Conservation (phyloP, 2,888 invertebrate genomes). For the Craniophora ligustri region DNA sequence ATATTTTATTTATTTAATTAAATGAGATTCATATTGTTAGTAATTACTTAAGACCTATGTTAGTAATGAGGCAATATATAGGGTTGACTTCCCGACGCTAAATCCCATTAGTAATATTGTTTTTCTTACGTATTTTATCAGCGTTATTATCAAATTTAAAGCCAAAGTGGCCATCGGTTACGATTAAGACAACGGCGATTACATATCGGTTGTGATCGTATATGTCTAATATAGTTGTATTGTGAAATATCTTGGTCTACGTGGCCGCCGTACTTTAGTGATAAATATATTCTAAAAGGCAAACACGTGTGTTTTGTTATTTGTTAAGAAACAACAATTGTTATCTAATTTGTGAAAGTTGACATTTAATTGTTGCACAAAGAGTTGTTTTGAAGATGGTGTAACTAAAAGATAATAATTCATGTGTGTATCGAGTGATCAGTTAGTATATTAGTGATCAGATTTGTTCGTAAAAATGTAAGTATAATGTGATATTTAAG, state of each 20-base stretch:
- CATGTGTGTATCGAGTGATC: slow-evolving; percentile 32
- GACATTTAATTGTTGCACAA: slow-evolving; percentile 27
- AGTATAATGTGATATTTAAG: neutral
- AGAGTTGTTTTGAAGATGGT: slow-evolving; percentile 27
- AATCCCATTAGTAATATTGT: slow-evolving; percentile 4
- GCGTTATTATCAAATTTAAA: slow-evolving; percentile 16
- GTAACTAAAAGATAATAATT: neutral
- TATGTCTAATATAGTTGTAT: slow-evolving; percentile 63
- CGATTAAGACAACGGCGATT: slow-evolving; percentile 61
- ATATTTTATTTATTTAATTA: too few species aligned
- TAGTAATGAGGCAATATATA: too few species aligned
- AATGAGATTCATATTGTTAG: too few species aligned
- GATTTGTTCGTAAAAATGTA: neutral
- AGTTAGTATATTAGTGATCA: neutral
- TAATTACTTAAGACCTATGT: too few species aligned
- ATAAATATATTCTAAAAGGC: slow-evolving; percentile 54
- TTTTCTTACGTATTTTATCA: slow-evolving; percentile 9
- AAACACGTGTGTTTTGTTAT: slow-evolving; percentile 49
- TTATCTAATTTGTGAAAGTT: slow-evolving; percentile 35
- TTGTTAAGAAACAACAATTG: slow-evolving; percentile 30
- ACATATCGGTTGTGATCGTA: slow-evolving; percentile 63
- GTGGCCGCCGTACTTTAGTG: slow-evolving; percentile 57
- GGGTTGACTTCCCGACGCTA: too few species aligned
- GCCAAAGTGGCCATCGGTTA: slow-evolving; percentile 40
- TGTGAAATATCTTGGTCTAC: slow-evolving; percentile 51